Evolutionary conservation across 2,113 vertebrate genomes (phyloP).

Genomic region (Coreoperca whiteheadi): DNA sequence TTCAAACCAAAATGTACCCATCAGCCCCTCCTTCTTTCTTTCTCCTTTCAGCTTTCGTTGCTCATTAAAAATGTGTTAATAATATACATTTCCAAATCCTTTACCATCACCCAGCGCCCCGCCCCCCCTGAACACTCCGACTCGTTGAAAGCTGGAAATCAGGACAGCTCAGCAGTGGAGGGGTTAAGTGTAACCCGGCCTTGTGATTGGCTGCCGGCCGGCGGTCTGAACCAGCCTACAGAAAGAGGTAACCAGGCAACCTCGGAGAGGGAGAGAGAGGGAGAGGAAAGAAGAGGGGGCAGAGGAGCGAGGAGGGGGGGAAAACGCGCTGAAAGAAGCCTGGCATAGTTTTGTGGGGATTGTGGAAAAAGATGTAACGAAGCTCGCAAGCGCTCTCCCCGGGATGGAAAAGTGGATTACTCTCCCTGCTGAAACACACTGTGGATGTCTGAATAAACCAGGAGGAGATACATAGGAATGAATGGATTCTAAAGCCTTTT

Average conservation of each 20-base stretch:
- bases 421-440: conserved; percentile 60
- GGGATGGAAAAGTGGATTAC: conserved; percentile 86
- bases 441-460: conserved; percentile 76
- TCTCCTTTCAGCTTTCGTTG: conserved; percentile 51
- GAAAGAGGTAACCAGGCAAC: conserved; percentile 90
- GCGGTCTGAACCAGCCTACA: conserved; percentile 82
- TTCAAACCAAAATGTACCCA: conserved; percentile 43
- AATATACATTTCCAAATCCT: conserved; percentile 60
- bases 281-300: conserved; percentile 59
- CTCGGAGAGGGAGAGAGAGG: conserved; percentile 78
- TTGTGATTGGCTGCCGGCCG: conserved; percentile 84
- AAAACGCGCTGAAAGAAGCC: conserved; percentile 81
- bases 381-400: conserved; percentile 68
- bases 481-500: conserved; percentile 81
- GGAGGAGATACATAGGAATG: conserved; percentile 64
- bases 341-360: conserved; percentile 77
- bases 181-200: conserved; percentile 81
- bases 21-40: conserved; percentile 12
- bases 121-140: too few relatives aligned
- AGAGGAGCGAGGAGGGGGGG: conserved; percentile 48
- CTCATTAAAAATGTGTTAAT: conserved; percentile 51
- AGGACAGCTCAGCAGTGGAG: conserved; percentile 81
- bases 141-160: conserved; percentile 83
- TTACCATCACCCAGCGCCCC: conserved; percentile 43
- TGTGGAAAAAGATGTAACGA: conserved; percentile 83